A percentile compares a stretch with the other conserved stretches of the same genome.
Evolutionary conservation across 1,140 invertebrate species (phyloP).

Genomic region (Drosophila busckii): DNA sequence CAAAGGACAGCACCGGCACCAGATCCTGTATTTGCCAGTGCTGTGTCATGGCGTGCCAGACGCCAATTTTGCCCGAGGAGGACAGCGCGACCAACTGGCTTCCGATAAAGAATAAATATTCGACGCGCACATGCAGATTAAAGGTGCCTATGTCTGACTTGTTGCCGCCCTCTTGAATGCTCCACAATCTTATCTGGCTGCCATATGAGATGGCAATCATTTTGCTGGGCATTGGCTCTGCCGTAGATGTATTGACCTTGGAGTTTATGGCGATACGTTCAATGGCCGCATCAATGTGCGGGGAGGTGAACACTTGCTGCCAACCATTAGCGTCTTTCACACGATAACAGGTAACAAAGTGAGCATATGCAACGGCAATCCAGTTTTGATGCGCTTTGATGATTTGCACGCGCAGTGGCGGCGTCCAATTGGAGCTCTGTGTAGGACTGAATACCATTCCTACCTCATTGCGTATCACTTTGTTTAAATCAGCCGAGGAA

Average conservation of each 20-base stretch:
- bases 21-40: conserved; percentile 99
- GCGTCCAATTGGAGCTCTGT: conserved; percentile 85
- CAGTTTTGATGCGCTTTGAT: conserved; percentile 98
- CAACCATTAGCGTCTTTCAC: conserved; percentile 97
- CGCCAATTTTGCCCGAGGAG: conserved; percentile 96
- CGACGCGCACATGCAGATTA: conserved; percentile 94
- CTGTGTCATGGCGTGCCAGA: conserved; percentile 99
- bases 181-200: conserved; percentile 92
- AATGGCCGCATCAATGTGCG: conserved; percentile 92
- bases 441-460: conserved; percentile 83
- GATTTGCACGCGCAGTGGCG: conserved; percentile 93
- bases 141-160: conserved; percentile 93
- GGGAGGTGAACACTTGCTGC: conserved; percentile 96
- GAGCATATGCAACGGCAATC: conserved; percentile 97
- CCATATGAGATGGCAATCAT: conserved; percentile 95
- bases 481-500: conserved; percentile 88
- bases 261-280: conserved; percentile 96
- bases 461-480: conserved; percentile 86
- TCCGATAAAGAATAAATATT: conserved; percentile 98
- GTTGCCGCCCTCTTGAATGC: conserved; percentile 89
- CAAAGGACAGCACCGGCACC: conserved; percentile 95
- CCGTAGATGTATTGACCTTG: conserved; percentile 84
- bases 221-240: conserved; percentile 82
- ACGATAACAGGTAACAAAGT: conserved; percentile 96
- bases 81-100: conserved; percentile 97